Evolutionary conservation across 2,888 invertebrate genomes (phyloP).

Genomic region (Phyto melanocephala): DNA sequence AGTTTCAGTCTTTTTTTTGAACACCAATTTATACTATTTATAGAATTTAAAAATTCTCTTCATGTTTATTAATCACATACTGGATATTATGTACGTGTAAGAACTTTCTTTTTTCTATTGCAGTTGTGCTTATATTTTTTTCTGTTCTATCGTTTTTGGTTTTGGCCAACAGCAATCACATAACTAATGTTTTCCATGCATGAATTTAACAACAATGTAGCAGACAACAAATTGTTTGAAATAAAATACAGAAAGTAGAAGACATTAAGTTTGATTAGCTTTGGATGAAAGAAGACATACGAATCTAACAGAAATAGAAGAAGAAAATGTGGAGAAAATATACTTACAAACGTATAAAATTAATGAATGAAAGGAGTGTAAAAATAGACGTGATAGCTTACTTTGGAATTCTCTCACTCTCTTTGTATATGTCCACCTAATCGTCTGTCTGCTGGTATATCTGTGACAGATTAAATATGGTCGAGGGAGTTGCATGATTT

Average conservation of each 20-base stretch:
- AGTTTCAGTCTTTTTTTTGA: no score
- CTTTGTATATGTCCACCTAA: background rate
- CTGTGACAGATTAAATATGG: slow-evolving; percentile 66
- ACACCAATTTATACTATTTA: background rate
- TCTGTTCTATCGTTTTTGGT: background rate
- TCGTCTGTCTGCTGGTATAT: slow-evolving; percentile 14
- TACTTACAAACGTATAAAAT: slow-evolving; percentile 43
- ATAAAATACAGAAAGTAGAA: slow-evolving; percentile 58
- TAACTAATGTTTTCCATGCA: slow-evolving; percentile 58
- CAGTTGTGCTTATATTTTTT: background rate
- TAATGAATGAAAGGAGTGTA: slow-evolving; percentile 57
- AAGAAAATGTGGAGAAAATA: background rate
- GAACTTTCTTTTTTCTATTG: slow-evolving; percentile 26
- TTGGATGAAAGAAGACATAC: slow-evolving; percentile 21
- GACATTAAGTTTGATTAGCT: slow-evolving; percentile 63
- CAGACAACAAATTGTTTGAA: slow-evolving; percentile 62
- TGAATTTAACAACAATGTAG: slow-evolving; percentile 60
- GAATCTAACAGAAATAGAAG: background rate
- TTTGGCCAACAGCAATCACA: slow-evolving; percentile 56
- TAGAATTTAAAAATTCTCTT: background rate
- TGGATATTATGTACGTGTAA: slow-evolving; percentile 34
- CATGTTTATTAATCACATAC: no score
- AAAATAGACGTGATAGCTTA: slow-evolving; percentile 57
- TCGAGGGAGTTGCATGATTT: slow-evolving; percentile 67
- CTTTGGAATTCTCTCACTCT: background rate